These are phyloP conservation scores for Daubentonia madagascariensis DNA, from an alignment of 2,113 vertebrate genomes.

Conservation along the genomic window DNA sequence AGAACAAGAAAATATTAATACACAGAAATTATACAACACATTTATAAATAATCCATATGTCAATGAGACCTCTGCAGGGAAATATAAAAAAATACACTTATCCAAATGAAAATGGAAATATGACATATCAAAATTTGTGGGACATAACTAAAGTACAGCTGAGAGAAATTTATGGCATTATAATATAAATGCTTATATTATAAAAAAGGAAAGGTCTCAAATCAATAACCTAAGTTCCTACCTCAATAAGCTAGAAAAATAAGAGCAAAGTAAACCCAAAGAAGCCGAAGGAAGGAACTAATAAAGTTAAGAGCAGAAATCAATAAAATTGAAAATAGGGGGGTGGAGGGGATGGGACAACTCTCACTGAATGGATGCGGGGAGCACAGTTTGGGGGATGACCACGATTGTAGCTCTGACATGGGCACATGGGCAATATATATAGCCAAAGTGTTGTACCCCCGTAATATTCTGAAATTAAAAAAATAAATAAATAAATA, in stretches of 20 bases:
- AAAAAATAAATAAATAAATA: too few relatives aligned
- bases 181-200: slow-evolving; percentile 1
- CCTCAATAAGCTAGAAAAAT: not conserved
- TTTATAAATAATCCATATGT: not conserved
- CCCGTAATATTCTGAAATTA: too few relatives aligned
- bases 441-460: too few relatives aligned
- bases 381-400: too few relatives aligned
- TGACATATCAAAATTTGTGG: not conserved
- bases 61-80: slow-evolving; percentile 1
- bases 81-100: not conserved
- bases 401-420: too few relatives aligned
- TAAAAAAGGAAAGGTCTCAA: not conserved
- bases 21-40: not conserved
- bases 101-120: slow-evolving; percentile 35
- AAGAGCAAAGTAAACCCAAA: not conserved
- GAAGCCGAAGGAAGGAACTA: not conserved
- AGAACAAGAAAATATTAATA: slow-evolving; percentile 7
- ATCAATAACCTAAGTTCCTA: not conserved
- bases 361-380: too few relatives aligned
- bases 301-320: not conserved
- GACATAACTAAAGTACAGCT: not conserved
- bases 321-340: not conserved
- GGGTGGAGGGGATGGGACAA: too few relatives aligned
- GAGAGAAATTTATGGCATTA: not conserved
- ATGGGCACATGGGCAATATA: too few relatives aligned